A percentile compares a stretch with the other conserved stretches of the same genome.
Evolutionary conservation across 2,113 vertebrate genomes (phyloP).

Genomic region (Numenius arquata): DNA sequence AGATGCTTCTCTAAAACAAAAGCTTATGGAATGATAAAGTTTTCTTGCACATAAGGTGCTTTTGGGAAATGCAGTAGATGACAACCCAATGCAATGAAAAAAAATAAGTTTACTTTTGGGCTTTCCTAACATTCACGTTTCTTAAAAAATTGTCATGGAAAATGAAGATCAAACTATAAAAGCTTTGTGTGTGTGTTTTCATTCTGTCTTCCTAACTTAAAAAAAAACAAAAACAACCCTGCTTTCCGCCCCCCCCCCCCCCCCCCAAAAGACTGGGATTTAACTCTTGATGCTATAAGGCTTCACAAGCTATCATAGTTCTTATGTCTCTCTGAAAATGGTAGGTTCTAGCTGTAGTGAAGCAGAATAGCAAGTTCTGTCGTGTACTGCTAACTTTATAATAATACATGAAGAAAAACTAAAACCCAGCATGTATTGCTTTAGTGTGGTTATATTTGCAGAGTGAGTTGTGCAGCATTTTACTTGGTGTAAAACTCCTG

Average conservation of each 20-base stretch:
- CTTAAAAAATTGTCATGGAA: not conserved
- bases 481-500: not conserved
- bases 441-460: rapidly evolving
- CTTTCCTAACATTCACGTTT: not conserved
- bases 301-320: not conserved
- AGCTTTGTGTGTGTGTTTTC: not conserved
- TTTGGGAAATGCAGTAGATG: not conserved
- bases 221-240: not conserved
- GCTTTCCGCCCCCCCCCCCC: no score
- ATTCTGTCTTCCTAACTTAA: not conserved
- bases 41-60: not conserved
- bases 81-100: not conserved
- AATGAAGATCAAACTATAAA: not conserved
- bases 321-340: not conserved
- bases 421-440: not conserved
- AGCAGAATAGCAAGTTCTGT: not conserved
- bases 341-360: not conserved
- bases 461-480: not conserved
- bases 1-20: not conserved
- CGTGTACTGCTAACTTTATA: not conserved
- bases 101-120: not conserved
- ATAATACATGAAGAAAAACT: not conserved
- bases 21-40: not conserved
- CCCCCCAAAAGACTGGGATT: not conserved
- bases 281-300: not conserved